Base-by-base conservation (phyloP, 2,797 vertebrate genomes). In the Meriones psammophilus region DNA sequence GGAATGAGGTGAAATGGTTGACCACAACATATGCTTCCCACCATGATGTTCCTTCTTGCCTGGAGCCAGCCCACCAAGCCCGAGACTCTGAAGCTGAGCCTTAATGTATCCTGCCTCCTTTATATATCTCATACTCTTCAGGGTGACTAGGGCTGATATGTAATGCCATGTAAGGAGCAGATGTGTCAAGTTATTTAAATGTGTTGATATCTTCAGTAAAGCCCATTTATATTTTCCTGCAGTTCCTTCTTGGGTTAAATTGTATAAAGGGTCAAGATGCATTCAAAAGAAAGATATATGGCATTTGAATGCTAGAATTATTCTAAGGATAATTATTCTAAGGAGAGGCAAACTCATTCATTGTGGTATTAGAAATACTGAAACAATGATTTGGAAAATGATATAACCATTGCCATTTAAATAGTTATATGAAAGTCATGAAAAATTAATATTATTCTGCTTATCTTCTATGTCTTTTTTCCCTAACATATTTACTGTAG, bases 321-420 rank as follows among this genome's bases (percentile, higher is more conserved):
- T 66, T 8, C 1, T 64, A 89, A 85, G 42, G 42, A 42, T 42
- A 79, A 81, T 79, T 26, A 64, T 66, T 8, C 0, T 64, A 89
- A 85, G 56, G 4, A 78, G 4, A 58, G 3, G 2, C 33, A 68
- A 62, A 66, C 13, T 2, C 5, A 79, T 9, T 89, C 20, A 87
- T 13, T 36, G 13, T 87, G 13, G 0, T 88, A 42, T 56, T 89
- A 81, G 15, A 62, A 33, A 60, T 50, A 66, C 15, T 88, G 7
- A 92, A 79, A 66, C n/a, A 74, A 42, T 64, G 4, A 62, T 60
- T 89, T 91, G 77, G 30, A n/a, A 89, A 79, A 92, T 66, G 12
- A 79, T 69, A 50, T 0, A 30, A 81, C 14, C 8, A 60, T 54
- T 18, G 68, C 36, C 2, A 60, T 81, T 85, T 69, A 28, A 39